phyloP scores from a whole-genome alignment of 2,113 vertebrate genomes.

The Miniopterus natalensis region DNA sequence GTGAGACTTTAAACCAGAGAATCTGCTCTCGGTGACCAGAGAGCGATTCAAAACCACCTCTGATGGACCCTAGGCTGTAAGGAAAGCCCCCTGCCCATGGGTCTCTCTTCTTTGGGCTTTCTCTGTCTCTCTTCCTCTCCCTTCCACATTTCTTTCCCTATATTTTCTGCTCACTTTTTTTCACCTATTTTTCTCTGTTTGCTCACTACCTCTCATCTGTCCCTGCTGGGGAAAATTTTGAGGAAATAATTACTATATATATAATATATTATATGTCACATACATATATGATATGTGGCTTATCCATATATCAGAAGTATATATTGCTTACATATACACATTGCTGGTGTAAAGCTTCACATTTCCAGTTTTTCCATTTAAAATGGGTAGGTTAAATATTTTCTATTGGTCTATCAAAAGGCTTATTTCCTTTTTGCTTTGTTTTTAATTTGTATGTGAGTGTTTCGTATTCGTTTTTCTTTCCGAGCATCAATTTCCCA shows the following conservation, averaged over 20 bases:
- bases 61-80: accelerated
- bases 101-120: too few species aligned
- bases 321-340: background rate
- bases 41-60: background rate
- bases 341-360: background rate
- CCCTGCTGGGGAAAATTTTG: background rate
- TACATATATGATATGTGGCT: background rate
- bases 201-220: background rate
- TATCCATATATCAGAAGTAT: background rate
- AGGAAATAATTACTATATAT: background rate
- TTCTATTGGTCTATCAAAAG: background rate
- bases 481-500: background rate
- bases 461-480: background rate
- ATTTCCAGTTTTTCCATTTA: background rate
- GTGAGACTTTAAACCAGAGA: background rate
- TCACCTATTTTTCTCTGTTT: background rate
- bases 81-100: accelerated
- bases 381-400: background rate
- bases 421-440: background rate
- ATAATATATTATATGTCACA: too few species aligned
- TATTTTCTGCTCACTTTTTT: background rate
- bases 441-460: background rate
- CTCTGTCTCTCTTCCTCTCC: background rate
- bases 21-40: background rate
- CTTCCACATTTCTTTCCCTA: too few species aligned